phyloP scores from a whole-genome alignment of 2,797 vertebrate genomes.

The Anguilla pacifica region DNA sequence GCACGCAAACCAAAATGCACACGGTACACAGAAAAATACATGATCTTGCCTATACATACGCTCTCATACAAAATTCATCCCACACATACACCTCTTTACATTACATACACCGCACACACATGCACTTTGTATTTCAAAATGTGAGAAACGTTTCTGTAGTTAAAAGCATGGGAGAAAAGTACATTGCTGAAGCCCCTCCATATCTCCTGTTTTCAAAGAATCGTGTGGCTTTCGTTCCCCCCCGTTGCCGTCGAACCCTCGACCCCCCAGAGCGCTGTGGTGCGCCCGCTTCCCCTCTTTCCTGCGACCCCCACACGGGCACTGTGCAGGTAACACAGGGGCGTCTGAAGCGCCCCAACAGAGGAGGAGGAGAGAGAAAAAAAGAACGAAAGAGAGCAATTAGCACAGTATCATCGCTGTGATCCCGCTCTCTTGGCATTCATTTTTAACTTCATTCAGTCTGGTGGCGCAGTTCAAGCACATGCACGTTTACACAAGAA shows the following conservation, averaged over 20 bases:
- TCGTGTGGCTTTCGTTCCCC: constrained; percentile 19
- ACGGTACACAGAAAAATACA: background rate
- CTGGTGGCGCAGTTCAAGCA: background rate
- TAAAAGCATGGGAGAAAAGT: background rate
- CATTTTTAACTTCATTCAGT: background rate
- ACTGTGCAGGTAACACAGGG: background rate
- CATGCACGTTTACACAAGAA: background rate
- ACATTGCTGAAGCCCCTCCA: constrained; percentile 18
- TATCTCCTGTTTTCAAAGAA: constrained; percentile 40
- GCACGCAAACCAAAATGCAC: background rate
- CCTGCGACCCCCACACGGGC: constrained; percentile 23
- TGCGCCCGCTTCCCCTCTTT: constrained; percentile 16
- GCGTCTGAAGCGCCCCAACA: background rate
- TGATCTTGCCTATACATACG: background rate
- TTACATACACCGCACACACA: constrained; percentile 9
- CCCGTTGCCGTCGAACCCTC: constrained; percentile 12
- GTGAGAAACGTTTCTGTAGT: background rate
- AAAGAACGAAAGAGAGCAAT: background rate
- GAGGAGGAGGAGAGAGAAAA: background rate
- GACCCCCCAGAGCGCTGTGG: constrained; percentile 22
- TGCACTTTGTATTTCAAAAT: background rate
- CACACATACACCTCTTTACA: constrained; percentile 26
- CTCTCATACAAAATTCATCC: constrained; percentile 23
- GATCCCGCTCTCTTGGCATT: background rate
- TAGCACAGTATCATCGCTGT: background rate